These are phyloP conservation scores for Mormyrus lacerda DNA, from an alignment of 2,113 vertebrate species.

Conservation along the genomic window DNA sequence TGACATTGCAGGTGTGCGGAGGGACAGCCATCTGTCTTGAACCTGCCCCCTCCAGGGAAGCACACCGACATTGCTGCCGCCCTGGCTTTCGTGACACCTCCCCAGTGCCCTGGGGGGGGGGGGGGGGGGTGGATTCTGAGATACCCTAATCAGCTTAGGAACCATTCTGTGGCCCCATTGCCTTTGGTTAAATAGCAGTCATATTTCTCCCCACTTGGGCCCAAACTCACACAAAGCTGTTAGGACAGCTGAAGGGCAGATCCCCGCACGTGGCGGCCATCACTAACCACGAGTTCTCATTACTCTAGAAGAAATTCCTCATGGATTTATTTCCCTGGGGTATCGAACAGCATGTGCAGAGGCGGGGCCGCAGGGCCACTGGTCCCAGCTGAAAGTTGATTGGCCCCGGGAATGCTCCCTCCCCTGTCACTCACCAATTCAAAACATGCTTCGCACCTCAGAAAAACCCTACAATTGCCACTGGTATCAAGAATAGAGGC, in stretches of 20 bases:
- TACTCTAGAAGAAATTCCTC: background rate
- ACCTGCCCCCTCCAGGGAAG: conserved; percentile 19
- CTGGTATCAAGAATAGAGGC: background rate
- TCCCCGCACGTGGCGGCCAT: background rate
- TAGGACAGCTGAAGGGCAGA: background rate
- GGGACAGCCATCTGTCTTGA: conserved; percentile 43
- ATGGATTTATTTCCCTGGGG: background rate
- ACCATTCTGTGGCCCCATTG: conserved; percentile 18
- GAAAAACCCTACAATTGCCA: background rate
- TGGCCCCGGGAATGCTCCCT: background rate
- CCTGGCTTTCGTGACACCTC: conserved; percentile 7
- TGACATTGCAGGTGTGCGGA: conserved; percentile 61
- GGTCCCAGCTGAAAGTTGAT: background rate
- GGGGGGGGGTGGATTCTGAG: background rate
- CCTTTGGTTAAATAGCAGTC: conserved; percentile 18
- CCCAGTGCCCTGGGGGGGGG: background rate
- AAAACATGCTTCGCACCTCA: background rate
- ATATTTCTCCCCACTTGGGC: conserved; percentile 10
- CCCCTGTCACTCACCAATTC: background rate
- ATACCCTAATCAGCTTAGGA: conserved; percentile 16
- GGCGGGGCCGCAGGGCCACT: background rate
- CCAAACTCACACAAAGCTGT: conserved; percentile 4
- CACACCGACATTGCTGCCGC: conserved; percentile 25
- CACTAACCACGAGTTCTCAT: background rate
- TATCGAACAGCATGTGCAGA: background rate